Conservation (phyloP, 2,888 invertebrate species). For the Microplitis deprimator region DNA sequence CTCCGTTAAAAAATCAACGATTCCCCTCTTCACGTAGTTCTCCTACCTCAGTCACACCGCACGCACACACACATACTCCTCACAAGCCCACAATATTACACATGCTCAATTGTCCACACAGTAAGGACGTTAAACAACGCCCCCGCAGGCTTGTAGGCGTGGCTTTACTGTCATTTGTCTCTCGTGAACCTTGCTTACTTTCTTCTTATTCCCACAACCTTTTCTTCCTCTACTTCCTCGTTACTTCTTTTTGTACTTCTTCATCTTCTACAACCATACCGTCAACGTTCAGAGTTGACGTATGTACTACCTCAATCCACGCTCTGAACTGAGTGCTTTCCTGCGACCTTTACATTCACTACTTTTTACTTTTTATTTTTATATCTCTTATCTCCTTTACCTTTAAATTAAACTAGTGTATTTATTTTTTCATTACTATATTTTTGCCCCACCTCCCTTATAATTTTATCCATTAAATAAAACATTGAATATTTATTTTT, state of each 20-base stretch:
- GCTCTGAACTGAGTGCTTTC: slow-evolving; percentile 52
- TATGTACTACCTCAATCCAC: slow-evolving; percentile 49
- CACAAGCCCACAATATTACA: slow-evolving; percentile 28
- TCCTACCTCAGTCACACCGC: slow-evolving; percentile 45
- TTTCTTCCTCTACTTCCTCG: slow-evolving; percentile 25
- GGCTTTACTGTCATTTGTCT: slow-evolving; percentile 49
- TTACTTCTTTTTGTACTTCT: slow-evolving; percentile 41
- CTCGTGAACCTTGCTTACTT: slow-evolving; percentile 41
- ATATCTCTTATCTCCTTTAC: neutral
- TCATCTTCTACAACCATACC: slow-evolving; percentile 44
- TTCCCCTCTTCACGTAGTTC: slow-evolving; percentile 43
- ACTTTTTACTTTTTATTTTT: slow-evolving; percentile 27
- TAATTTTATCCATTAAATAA: no score
- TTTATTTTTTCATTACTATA: neutral
- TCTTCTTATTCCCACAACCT: slow-evolving; percentile 25
- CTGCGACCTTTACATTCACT: slow-evolving; percentile 44
- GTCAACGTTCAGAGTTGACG: slow-evolving; percentile 45
- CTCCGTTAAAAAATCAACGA: slow-evolving; percentile 58
- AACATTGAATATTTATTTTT: no score
- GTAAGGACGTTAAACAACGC: slow-evolving; percentile 55
- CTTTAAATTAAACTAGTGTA: neutral
- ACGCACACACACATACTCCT: slow-evolving; percentile 32
- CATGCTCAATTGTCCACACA: slow-evolving; percentile 6
- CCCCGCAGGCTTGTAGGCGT: slow-evolving; percentile 53
- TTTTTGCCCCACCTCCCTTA: neutral